Conservation (phyloP, 2,113 vertebrate genomes). For the Podarcis cretensis region DNA sequence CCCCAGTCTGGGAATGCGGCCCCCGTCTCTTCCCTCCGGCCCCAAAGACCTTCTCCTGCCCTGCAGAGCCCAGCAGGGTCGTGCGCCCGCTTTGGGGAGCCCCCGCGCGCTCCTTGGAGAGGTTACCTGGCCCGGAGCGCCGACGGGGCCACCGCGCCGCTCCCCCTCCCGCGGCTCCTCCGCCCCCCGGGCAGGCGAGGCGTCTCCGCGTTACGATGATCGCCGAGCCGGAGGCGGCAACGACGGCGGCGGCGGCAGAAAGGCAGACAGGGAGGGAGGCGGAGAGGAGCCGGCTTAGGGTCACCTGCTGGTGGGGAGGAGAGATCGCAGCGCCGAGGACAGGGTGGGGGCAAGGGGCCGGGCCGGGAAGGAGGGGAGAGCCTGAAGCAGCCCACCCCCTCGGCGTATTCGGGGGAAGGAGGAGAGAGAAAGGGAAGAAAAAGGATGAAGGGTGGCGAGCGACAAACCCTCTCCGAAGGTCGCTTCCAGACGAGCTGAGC, state of each 20-base stretch:
- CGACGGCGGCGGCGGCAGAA: not conserved
- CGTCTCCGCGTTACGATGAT: slow-evolving; percentile 36
- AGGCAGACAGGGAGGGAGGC: not conserved
- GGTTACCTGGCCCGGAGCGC: slow-evolving; percentile 45
- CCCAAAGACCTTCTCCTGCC: not conserved
- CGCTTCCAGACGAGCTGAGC: too few species aligned
- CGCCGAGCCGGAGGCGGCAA: slow-evolving; percentile 14
- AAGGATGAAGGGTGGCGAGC: not conserved
- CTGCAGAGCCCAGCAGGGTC: not conserved
- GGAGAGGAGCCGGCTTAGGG: slow-evolving; percentile 60
- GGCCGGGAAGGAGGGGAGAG: not conserved
- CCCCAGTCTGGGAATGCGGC: not conserved
- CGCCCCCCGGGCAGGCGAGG: not conserved
- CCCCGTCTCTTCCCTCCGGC: not conserved
- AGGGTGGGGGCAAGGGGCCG: too few species aligned
- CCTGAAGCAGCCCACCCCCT: too few species aligned
- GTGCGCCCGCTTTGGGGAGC: not conserved
- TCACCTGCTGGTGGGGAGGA: slow-evolving; percentile 78
- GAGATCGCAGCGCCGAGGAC: slow-evolving; percentile 39
- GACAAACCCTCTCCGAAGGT: too few species aligned
- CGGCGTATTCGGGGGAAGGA: not conserved
- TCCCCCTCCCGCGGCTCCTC: not conserved
- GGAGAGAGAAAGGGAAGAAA: not conserved
- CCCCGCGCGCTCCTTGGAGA: not conserved
- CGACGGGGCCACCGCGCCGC: not conserved